Base-by-base conservation (phyloP, 2,113 vertebrate genomes). In the Asarcornis scutulata region DNA sequence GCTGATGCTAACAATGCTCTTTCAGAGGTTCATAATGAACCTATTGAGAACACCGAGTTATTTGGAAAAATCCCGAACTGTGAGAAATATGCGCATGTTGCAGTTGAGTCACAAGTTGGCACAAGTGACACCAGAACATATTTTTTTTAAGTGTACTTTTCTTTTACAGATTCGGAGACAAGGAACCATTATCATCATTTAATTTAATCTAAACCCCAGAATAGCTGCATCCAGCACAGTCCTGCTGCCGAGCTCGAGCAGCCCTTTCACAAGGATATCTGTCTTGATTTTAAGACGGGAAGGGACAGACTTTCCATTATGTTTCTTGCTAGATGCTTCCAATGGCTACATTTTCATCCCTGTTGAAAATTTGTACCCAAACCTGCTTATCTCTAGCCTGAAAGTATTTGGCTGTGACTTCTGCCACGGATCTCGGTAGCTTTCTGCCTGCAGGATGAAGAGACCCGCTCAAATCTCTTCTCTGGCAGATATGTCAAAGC, bases 101-200 rank as follows among this genome's bases (percentile, higher is more conserved):
- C 48, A 4, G 34, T 46, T 95, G 92, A 95, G 88, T 96, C 95
- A 95, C 68, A 6, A 92, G 60, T 91, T 91, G 95, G 94, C 92
- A 93, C 81, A 3, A 15, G 36, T 31, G 64, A 58, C 22, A 59
- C 60, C 78, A 17, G 83, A 67, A 31, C 71, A 56, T 5, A 48
- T 85, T 50, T 85, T n/a, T n/a, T 71, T 42, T 11, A 68, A 94
- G 38, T 21, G 73, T 66, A 42, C 32, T 94, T 90, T 93, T 71
- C 88, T 67, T 17, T 22, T 27, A 46, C 50, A 38, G 75, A 60
- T 17, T 44, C 72, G 3, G 7, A 85, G 50, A 88, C 93, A 93
- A 93, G 89, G 71, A 80, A 73, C 67, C 50, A 48, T 93, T 92
- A 79, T 88, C 79, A 66, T 36, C 83, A 55, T 25, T 26, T 5